phyloP scores from a whole-genome alignment of 2,888 invertebrate genomes.

The Ectemnius continuus region DNA sequence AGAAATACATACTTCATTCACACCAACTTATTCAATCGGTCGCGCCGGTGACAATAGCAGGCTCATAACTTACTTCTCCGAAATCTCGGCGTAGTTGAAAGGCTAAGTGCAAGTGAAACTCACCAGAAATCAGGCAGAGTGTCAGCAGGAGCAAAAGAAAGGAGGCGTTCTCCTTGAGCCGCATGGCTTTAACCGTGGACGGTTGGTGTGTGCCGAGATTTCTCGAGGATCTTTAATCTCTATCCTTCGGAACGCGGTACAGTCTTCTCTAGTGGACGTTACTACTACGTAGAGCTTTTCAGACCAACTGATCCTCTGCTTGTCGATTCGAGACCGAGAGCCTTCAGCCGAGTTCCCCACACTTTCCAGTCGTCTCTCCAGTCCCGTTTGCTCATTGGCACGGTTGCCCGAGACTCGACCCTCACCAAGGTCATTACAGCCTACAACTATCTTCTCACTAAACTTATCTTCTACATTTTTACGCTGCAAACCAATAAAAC shows the following conservation, averaged over 20 bases:
- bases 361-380: slow-evolving; percentile 60
- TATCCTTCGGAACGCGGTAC: too few species aligned
- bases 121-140: slow-evolving; percentile 62
- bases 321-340: slow-evolving; percentile 27
- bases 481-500: too few species aligned
- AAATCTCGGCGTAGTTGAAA: background rate
- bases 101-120: slow-evolving; percentile 40
- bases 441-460: background rate
- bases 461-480: too few species aligned
- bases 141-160: slow-evolving; percentile 56
- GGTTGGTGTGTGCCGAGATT: background rate
- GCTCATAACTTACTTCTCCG: background rate
- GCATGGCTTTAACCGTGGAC: slow-evolving; percentile 38
- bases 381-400: slow-evolving; percentile 42
- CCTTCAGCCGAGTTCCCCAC: slow-evolving; percentile 43
- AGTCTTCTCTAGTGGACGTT: background rate
- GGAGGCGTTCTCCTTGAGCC: slow-evolving; percentile 30
- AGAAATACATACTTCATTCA: background rate
- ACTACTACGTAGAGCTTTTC: slow-evolving; percentile 41
- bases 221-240: slow-evolving; percentile 1
- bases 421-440: slow-evolving; percentile 46
- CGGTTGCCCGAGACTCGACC: slow-evolving; percentile 35
- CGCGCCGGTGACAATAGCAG: background rate
- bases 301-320: slow-evolving; percentile 55
- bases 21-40: background rate